phyloP scores from a whole-genome alignment of 1,140 invertebrate species.

The Drosophila paulistorum region DNA sequence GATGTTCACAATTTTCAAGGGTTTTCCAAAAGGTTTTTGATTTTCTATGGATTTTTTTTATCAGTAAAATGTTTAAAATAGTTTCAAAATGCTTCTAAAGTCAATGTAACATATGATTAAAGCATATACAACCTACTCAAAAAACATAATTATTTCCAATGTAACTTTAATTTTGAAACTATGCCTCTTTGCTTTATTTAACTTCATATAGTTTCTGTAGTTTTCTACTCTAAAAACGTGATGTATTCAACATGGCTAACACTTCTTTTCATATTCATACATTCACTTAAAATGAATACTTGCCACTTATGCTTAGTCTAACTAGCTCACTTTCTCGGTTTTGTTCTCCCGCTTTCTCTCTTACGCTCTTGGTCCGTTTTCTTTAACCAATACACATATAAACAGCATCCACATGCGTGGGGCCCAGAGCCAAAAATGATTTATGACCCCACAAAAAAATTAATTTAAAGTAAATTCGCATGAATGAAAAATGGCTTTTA shows the following conservation, averaged over 20 bases:
- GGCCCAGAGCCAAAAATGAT: slow-evolving; percentile 77
- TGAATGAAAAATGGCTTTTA: slow-evolving; percentile 82
- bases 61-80: too few relatives aligned
- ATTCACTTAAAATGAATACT: slow-evolving; percentile 45
- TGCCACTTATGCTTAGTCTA: slow-evolving; percentile 11
- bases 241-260: not conserved
- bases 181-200: too few relatives aligned
- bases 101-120: too few relatives aligned
- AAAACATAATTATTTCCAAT: too few relatives aligned
- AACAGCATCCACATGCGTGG: slow-evolving; percentile 51
- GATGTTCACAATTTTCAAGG: slow-evolving; percentile 12
- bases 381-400: slow-evolving; percentile 7
- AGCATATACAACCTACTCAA: too few relatives aligned
- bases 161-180: too few relatives aligned
- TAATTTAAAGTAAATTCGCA: slow-evolving; percentile 83
- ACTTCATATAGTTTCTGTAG: too few relatives aligned
- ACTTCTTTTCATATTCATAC: slow-evolving; percentile 48
- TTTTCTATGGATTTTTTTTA: too few relatives aligned
- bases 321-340: not conserved
- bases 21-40: not conserved
- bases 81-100: too few relatives aligned
- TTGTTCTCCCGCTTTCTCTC: not conserved
- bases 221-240: too few relatives aligned
- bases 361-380: not conserved
- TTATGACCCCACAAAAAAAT: slow-evolving; percentile 81